Conservation (phyloP, 2,113 vertebrate genomes). For the Paradisaea rubra region DNA sequence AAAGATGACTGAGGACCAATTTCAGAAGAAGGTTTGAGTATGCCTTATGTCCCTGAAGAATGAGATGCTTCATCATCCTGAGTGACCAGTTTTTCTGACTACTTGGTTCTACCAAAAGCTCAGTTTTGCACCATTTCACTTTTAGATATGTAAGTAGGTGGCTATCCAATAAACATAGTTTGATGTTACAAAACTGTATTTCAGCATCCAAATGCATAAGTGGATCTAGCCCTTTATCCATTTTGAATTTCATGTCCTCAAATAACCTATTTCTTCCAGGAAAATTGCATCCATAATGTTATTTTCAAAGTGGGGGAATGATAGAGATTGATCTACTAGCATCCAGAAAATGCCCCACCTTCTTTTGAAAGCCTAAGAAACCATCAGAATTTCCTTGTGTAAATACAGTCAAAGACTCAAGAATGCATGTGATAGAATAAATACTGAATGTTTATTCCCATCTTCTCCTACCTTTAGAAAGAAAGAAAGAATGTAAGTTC, state of each 20-base stretch:
- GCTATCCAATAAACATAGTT: neutral
- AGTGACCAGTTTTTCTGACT: neutral
- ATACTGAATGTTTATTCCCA: neutral
- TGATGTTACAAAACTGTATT: neutral
- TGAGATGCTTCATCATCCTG: neutral
- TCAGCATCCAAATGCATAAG: neutral
- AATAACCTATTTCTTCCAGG: neutral
- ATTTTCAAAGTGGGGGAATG: neutral
- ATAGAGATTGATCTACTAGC: neutral
- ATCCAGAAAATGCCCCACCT: neutral
- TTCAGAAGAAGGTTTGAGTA: neutral
- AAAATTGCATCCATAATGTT: neutral
- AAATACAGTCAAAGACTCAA: neutral
- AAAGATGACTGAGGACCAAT: neutral
- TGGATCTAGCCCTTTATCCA: neutral
- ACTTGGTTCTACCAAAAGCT: neutral
- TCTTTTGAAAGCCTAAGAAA: neutral
- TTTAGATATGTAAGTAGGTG: neutral
- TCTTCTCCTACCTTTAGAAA: neutral
- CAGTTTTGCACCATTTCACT: neutral
- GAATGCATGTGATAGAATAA: neutral
- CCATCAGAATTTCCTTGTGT: neutral
- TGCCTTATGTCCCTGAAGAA: neutral
- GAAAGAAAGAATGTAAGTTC: neutral
- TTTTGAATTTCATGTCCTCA: neutral